Evolutionary conservation across 2,797 vertebrate genomes (phyloP).

Genomic region (Menidia menidia): DNA sequence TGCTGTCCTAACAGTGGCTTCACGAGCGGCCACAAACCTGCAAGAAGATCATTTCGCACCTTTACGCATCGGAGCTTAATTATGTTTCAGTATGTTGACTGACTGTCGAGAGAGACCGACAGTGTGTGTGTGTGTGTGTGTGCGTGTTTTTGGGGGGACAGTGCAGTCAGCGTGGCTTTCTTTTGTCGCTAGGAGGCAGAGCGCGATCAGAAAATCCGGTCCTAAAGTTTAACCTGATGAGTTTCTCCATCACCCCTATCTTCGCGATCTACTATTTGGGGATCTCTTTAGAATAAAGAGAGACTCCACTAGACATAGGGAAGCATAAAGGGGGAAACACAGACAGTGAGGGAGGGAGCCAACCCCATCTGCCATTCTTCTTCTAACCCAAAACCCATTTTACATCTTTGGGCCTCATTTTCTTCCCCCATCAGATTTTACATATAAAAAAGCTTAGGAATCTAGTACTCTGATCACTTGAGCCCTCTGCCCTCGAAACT

Average conservation of each 20-base stretch:
- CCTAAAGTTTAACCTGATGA: constrained; percentile 90
- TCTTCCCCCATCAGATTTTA: constrained; percentile 21
- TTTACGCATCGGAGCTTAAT: constrained; percentile 38
- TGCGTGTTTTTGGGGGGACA: constrained; percentile 49
- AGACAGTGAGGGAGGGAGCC: neutral
- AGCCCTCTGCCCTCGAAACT: constrained; percentile 17
- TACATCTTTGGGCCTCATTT: constrained; percentile 1
- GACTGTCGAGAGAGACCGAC: constrained; percentile 22
- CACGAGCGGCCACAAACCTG: neutral
- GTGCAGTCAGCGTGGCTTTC: constrained; percentile 65
- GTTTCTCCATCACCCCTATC: constrained; percentile 80
- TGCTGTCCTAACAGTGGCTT: constrained; percentile 22
- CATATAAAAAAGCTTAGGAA: constrained; percentile 36
- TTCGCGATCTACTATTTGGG: constrained; percentile 73
- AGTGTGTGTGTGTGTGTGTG: constrained; percentile 14
- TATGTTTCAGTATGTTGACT: constrained; percentile 55
- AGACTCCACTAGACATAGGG: constrained; percentile 53
- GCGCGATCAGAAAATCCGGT: constrained; percentile 90
- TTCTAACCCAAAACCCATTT: constrained; percentile 46
- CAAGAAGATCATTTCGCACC: constrained; percentile 25
- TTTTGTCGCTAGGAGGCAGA: constrained; percentile 96
- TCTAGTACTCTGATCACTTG: constrained; percentile 21
- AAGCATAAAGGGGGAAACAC: neutral
- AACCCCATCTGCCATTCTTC: constrained; percentile 32
- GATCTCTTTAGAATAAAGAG: constrained; percentile 78